These are phyloP conservation scores for Macrocentrus cingulum DNA, from an alignment of 1,140 invertebrate species.

Conservation along the genomic window DNA sequence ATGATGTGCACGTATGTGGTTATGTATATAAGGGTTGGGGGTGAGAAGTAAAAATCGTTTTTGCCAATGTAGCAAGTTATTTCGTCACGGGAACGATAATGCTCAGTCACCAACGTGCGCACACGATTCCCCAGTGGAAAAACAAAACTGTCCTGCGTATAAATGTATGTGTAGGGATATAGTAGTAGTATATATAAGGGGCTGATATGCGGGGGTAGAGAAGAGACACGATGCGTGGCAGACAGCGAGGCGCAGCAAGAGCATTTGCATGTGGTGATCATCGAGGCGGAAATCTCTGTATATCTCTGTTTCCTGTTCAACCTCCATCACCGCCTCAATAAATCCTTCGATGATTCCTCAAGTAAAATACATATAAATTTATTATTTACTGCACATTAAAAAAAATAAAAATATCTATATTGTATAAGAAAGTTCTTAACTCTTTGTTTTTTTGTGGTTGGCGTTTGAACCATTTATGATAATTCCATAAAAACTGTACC, in stretches of 20 bases:
- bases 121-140: slow-evolving; percentile 11
- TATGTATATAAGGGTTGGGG: background rate
- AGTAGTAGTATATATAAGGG: background rate
- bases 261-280: slow-evolving; percentile 58
- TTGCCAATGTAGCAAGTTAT: slow-evolving; percentile 11
- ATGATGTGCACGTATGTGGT: no score
- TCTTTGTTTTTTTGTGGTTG: no score
- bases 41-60: slow-evolving; percentile 13
- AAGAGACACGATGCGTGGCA: slow-evolving; percentile 10
- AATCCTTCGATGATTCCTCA: no score
- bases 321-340: no score
- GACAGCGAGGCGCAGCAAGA: slow-evolving; percentile 30
- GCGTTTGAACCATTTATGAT: no score
- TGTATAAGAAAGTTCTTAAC: no score
- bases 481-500: no score
- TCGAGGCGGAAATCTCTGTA: slow-evolving; percentile 44
- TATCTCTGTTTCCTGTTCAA: slow-evolving; percentile 21
- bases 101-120: slow-evolving; percentile 15
- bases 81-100: slow-evolving; percentile 18
- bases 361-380: background rate
- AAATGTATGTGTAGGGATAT: background rate
- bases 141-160: slow-evolving; percentile 17
- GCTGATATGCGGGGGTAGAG: background rate
- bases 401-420: no score
- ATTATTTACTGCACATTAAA: no score